Conservation (phyloP, 2,113 vertebrate species). For the Pogonocichla stellata region DNA sequence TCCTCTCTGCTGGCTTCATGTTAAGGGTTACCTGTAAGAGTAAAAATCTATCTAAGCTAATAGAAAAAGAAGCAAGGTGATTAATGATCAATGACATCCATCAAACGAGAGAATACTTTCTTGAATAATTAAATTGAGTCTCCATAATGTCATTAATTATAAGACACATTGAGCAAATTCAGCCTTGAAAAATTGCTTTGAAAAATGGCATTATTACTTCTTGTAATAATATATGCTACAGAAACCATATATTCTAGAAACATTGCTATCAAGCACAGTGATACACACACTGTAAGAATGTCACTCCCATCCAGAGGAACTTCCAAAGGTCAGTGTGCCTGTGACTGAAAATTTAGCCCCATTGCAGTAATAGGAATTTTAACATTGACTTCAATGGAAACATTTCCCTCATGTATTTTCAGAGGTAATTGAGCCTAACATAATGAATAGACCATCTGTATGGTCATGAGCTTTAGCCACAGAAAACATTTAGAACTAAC, state of each 20-base stretch:
- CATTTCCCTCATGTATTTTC: constrained; percentile 16
- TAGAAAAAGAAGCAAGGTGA: not conserved
- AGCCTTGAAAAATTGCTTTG: constrained; percentile 11
- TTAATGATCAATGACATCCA: constrained; percentile 23
- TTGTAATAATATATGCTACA: not conserved
- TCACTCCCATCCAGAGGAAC: not conserved
- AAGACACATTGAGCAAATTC: not conserved
- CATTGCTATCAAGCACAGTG: not conserved
- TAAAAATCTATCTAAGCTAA: not conserved
- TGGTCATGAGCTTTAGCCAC: constrained; percentile 33
- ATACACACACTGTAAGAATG: not conserved
- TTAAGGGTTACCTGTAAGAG: not conserved
- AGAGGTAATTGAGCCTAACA: constrained; percentile 35
- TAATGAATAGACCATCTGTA: constrained; percentile 58
- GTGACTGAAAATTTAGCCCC: not conserved
- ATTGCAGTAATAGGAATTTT: not conserved
- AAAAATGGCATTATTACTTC: not conserved
- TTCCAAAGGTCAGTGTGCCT: not conserved
- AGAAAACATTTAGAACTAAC: constrained; percentile 37
- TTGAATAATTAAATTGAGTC: constrained; percentile 29
- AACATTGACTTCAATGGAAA: constrained; percentile 35
- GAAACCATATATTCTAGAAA: not conserved
- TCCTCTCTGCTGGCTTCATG: not conserved
- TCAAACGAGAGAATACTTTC: constrained; percentile 18
- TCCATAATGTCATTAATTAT: constrained; percentile 6